A percentile compares a stretch with the other conserved stretches of the same genome.
Conservation (phyloP, 2,888 invertebrate genomes). For the Odontocolon sp. region DNA sequence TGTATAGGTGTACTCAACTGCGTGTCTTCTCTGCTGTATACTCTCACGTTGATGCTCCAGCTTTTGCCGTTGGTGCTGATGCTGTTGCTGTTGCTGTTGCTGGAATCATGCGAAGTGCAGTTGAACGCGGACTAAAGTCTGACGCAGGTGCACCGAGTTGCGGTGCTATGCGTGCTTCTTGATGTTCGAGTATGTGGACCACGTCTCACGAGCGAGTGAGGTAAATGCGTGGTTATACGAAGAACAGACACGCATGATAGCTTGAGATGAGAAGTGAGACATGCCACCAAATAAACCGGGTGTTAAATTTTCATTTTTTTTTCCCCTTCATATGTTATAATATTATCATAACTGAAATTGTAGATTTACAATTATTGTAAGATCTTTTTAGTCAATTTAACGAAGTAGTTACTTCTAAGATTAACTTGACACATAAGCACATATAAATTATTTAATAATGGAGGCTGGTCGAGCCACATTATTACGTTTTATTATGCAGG, state of each 20-base stretch:
- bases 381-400: too few relatives aligned
- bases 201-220: neutral
- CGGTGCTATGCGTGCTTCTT: neutral
- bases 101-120: slow-evolving; percentile 10
- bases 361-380: too few relatives aligned
- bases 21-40: slow-evolving; percentile 5
- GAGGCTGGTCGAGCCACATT: neutral
- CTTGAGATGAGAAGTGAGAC: neutral
- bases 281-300: neutral
- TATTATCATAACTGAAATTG: too few relatives aligned
- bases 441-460: slow-evolving; percentile 21
- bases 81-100: neutral
- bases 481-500: slow-evolving; percentile 8
- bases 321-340: too few relatives aligned
- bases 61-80: neutral
- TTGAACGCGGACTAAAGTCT: neutral
- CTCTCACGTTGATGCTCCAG: neutral
- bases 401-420: too few relatives aligned
- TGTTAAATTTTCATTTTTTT: too few relatives aligned
- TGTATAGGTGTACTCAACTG: too few relatives aligned
- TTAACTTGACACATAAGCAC: neutral
- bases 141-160: slow-evolving; percentile 16
- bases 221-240: neutral
- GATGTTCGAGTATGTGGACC: neutral
- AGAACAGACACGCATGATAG: neutral